Evolutionary conservation across 2,797 vertebrate genomes (phyloP), one percentile per base, ranked within the genome.

Genomic region (Hoplostethus mediterraneus): DNA sequence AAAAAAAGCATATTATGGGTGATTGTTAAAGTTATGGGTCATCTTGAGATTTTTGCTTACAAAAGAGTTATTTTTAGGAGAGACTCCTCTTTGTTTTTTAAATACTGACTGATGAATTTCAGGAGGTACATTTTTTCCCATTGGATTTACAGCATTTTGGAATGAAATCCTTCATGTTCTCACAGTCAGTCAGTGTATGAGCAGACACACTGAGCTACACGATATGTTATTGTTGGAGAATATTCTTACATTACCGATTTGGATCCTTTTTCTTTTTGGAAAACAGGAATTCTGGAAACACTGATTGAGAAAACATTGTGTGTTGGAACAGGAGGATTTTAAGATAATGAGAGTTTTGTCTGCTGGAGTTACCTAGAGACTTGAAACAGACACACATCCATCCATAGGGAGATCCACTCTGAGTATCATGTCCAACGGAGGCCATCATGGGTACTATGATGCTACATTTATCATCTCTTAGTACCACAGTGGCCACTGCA

Each of bases 201-300:
- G 14, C 1, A 42, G 21, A 55, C 42, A 17, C 16, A 10, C 21
- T 31, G 12, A 65, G 10, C 11, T 44, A 47, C 16, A 21, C 13
- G 57, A 40, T 49, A 31, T 51, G 47, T 62, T 60, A 45, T 28
- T 16, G 6, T n/a, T 42, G 36, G 51, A 70, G 14, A 48, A 0
- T 12, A 13, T 17, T 70, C 14, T 53, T 12, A 28, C 17, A 33
- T 53, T 28, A 14, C 58, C 17, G 48, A 63, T 63, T 64, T 21
- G 36, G n/a, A 12, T 10, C 17, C 9, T 28, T 45, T 30, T 30
- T 45, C 9, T 28, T 45, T 45, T 30, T 45, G 58, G 58, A 12
- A 45, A 45, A 61, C 42, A 61, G 55, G 6, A 14, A 28, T 25
- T 25, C 17, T 17, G 5, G 13, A 21, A 44, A 9, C 8, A 28